Base-by-base conservation (phyloP, 1,140 invertebrate genomes). In the Drosophila gunungcola region DNA sequence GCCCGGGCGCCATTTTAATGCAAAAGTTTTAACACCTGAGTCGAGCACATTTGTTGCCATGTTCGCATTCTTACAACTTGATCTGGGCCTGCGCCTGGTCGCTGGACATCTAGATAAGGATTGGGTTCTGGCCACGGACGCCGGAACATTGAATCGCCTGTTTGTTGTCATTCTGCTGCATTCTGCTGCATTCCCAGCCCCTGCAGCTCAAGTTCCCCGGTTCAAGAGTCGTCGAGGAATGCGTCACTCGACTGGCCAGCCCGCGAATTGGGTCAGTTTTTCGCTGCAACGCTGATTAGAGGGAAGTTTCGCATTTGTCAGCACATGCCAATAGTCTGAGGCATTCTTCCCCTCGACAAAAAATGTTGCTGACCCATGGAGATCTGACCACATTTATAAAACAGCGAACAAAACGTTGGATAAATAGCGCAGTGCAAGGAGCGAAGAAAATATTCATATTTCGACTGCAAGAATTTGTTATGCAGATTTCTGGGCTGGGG, bases 31-130 rank as follows among this genome's bases (percentile, higher is more conserved):
- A 83, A 83, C 84, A 88, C 83, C 83, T 88, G 84, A 88, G 83
- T 55, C 73, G 62, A 77, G 73, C 80, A 72, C 81, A 83, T 79
- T 78, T 68, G 64, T 67, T 80, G 69, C 57, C 61, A 72, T 72
- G 78, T 39, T 61, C 69, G 69, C 79, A 88, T 88, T 86, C 81
- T 88, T 88, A 88, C 83, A 88, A 88, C 83, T 88, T 88, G 83
- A 88, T 88, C 83, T 88, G 74, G 74, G 62, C 48, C 55, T 69
- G 58, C 53, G 65, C 21, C 55, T 38, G 38, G 32, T 67, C 13
- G 65, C 55, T 43, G 57, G 61, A 78, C 84, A 88, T 88, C 83
- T 88, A 89, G 83, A 88, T 88, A 88, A 88, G 72, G 62, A 77
- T 45, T 62, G 27, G 13, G 45, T 11, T 46, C 5, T 46, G 43